Evolutionary conservation across 2,888 invertebrate genomes (phyloP).

Genomic region (Ectemnius continuus): DNA sequence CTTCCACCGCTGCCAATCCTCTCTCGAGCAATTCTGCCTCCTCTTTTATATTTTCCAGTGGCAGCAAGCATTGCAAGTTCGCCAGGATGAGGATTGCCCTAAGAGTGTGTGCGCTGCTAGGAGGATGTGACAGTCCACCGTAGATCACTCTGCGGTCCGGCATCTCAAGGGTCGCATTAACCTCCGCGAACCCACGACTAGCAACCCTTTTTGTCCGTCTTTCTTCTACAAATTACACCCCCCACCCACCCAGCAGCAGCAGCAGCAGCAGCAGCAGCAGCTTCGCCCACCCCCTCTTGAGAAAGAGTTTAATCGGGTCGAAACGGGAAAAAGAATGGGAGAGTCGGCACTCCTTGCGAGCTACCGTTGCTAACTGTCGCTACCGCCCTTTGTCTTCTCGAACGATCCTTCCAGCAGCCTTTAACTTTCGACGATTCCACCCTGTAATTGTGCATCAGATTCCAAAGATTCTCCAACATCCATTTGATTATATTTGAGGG

Average conservation of each 20-base stretch:
- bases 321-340: conserved; percentile 61
- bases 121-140: conserved; percentile 69
- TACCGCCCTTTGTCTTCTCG: background rate
- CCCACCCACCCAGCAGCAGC: too few species aligned
- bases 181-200: conserved; percentile 59
- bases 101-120: conserved; percentile 54
- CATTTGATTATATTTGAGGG: too few species aligned
- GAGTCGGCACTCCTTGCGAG: conserved; percentile 53
- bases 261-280: too few species aligned
- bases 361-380: background rate
- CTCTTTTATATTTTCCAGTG: too few species aligned
- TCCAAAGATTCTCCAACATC: too few species aligned
- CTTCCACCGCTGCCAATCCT: background rate
- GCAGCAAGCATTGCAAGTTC: background rate
- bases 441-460: too few species aligned
- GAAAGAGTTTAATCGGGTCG: conserved; percentile 63
- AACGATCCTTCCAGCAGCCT: too few species aligned
- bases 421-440: too few species aligned
- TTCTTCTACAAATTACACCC: conserved; percentile 76
- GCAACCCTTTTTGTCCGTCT: conserved; percentile 74
- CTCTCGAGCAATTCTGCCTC: too few species aligned
- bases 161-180: conserved; percentile 77
- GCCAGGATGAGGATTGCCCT: background rate
- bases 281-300: conserved; percentile 46
- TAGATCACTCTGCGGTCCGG: conserved; percentile 75